phyloP scores from a whole-genome alignment of 2,888 invertebrate genomes.

The Drosophila birchii region DNA sequence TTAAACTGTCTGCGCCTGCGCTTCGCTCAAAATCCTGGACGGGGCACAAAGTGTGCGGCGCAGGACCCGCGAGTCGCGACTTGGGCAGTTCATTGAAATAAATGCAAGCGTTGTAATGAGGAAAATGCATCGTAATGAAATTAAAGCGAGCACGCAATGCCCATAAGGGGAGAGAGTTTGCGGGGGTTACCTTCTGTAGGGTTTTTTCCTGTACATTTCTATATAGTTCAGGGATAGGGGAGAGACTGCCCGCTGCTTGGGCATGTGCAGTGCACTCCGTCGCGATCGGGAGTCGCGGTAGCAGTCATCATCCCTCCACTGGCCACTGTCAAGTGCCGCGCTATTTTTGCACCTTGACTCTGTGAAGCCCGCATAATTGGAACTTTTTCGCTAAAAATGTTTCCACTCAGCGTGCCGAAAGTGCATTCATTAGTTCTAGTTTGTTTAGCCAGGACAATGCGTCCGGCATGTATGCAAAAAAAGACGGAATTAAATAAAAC shows the following conservation, averaged over 20 bases:
- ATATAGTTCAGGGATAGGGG: slow-evolving; percentile 18
- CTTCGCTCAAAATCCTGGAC: slow-evolving; percentile 59
- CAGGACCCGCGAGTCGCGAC: slow-evolving; percentile 27
- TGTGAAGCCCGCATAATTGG: slow-evolving; percentile 70
- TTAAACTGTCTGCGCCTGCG: slow-evolving; percentile 78
- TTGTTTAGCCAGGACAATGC: slow-evolving; percentile 62
- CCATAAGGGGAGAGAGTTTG: slow-evolving; percentile 15
- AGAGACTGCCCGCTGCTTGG: slow-evolving; percentile 69
- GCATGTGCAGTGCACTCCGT: slow-evolving; percentile 55
- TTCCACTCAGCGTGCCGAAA: slow-evolving; percentile 47
- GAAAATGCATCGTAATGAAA: slow-evolving; percentile 74
- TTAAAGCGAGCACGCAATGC: slow-evolving; percentile 69
- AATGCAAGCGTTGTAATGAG: slow-evolving; percentile 66
- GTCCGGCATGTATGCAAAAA: slow-evolving; percentile 29
- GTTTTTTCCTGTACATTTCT: neutral
- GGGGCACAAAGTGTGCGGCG: slow-evolving; percentile 52
- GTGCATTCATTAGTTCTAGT: slow-evolving; percentile 72
- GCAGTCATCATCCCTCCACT: slow-evolving; percentile 35
- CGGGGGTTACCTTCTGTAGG: slow-evolving; percentile 13
- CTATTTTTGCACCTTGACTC: slow-evolving; percentile 76
- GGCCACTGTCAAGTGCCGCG: slow-evolving; percentile 68
- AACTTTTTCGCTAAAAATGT: slow-evolving; percentile 57
- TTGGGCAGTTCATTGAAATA: slow-evolving; percentile 68
- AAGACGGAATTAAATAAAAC: neutral
- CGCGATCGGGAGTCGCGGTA: slow-evolving; percentile 13